Evolutionary conservation across 2,888 invertebrate species (phyloP), one percentile per base, ranked within the genome.

Genomic region (Callimorpha dominula): DNA sequence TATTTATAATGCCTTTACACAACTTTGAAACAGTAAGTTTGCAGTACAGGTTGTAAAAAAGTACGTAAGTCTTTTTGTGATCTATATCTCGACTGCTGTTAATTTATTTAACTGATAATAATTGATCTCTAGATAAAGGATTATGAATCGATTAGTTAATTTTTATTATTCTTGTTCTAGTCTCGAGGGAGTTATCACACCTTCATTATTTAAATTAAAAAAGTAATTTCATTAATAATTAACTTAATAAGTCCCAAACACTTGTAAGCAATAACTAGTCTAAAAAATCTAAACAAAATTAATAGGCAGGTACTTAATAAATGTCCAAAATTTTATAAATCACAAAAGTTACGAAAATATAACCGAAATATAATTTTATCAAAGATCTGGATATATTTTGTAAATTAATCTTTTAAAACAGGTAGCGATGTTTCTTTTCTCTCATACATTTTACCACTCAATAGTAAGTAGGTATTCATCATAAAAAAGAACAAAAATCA

Each of bases 401-500:
- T 31, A 31, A 31, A 31, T 31, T 31, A 31, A 31, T 31, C 1
- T 31, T n/a, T 1, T 1, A 31, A 31, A 31, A 31, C 31, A 31
- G 31, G 31, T 31, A 31, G 31, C 31, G 31, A 31, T 31, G 31
- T 31, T 31, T 31, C 31, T 31, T 31, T 31, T 31, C 31, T 2
- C 31, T 31, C 31, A 31, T 31, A 31, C 31, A 31, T 31, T 31
- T 31, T 9, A 46, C 9, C 43, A 46, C 43, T 46, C 6, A 9
- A 46, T 9, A 46, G 43, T 46, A 46, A 46, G 43, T 46, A 46
- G 43, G 43, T 11, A 57, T 11, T 0, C 60, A 14, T 60, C 31
- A 64, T n/a, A 50, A 65, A 43, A 65, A 71, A 70, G 52, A 62
- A 40, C n/a, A 64, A 70, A 64, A 68, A 20, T 40, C 50, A 40